Base-by-base conservation (phyloP, 2,113 vertebrate species). In the Coreoperca whiteheadi region DNA sequence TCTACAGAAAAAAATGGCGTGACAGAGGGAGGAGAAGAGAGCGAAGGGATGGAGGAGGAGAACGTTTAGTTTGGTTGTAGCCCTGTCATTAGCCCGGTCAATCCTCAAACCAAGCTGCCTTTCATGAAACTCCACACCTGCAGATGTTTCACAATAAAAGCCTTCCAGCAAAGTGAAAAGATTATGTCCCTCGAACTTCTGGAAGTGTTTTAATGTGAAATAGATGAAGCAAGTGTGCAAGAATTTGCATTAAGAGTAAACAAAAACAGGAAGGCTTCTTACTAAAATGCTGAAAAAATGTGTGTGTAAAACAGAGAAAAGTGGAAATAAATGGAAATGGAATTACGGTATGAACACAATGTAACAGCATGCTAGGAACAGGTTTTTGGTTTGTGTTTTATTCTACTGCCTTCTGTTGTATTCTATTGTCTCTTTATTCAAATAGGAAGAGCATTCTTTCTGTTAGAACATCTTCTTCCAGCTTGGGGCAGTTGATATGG, bases 1-100 rank as follows among this genome's bases (percentile, higher is more conserved):
- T 95, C 91, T 93, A 78, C 80, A 86, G 70, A 56, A 68, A 71
- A 83, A 79, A 71, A n/a, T 48, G 61, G 66, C 37, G 21, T 28
- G 72, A 81, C 57, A 79, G 51, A 12, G 61, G 61, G 74, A 60
- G 68, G 30, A 70, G 34, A n/a, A 14, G 20, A 48, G 46, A 48
- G 46, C 18, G 21, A 37, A 20, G 6, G 34, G 60, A n/a, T 8
- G 41, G 73, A 80, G 56, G 43, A 25, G 69, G 11, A 37, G 28
- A 48, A 37, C 28, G 59, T 50, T 41, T 46, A 15, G 54, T 71
- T 61, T 25, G 59, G 7, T 53, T 57, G 20, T 10, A 4, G 43
- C 11, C 46, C 43, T 2, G 20, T n/a, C 60, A 68, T 61, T 11
- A 61, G 30, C 30, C 48, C 2, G 6, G 6, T 4, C 10, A 64